These are phyloP conservation scores for Tubiluchus corallicola DNA, from an alignment of 2,888 invertebrate genomes.

Conservation along the genomic window DNA sequence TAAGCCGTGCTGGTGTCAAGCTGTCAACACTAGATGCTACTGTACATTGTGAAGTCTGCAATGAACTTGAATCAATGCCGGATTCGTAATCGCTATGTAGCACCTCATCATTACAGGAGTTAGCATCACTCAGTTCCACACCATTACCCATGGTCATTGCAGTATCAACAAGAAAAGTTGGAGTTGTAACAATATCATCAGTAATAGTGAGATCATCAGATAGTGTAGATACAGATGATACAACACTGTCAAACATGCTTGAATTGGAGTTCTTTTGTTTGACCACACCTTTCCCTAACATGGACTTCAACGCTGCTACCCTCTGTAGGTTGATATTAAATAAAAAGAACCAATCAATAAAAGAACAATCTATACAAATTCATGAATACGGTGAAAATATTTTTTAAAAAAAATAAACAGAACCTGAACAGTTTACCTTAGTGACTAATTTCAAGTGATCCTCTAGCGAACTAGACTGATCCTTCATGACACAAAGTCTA, in stretches of 20 bases:
- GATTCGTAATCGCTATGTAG: slow-evolving; percentile 25
- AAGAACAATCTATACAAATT: too few relatives aligned
- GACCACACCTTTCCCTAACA: too few relatives aligned
- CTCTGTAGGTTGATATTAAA: too few relatives aligned
- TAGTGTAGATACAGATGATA: neutral
- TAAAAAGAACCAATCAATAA: too few relatives aligned
- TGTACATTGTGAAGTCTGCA: neutral
- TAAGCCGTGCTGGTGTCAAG: slow-evolving; percentile 22
- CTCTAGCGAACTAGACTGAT: slow-evolving; percentile 25
- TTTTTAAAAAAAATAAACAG: too few relatives aligned
- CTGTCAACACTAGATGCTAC: slow-evolving; percentile 15
- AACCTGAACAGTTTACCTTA: slow-evolving; percentile 20
- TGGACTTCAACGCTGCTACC: too few relatives aligned
- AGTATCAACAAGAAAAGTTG: neutral
- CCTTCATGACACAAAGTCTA: slow-evolving; percentile 22
- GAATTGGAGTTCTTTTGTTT: too few relatives aligned
- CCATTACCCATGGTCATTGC: neutral
- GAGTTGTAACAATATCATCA: slow-evolving; percentile 1
- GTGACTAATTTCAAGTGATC: slow-evolving; percentile 26
- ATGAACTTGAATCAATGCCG: slow-evolving; percentile 26
- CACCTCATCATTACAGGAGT: slow-evolving; percentile 9
- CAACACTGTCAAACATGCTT: neutral
- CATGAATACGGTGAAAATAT: too few relatives aligned
- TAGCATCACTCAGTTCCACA: too few relatives aligned
- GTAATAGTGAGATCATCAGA: neutral